These are phyloP conservation scores for Aelia acuminata DNA, from an alignment of 2,888 invertebrate genomes.

Conservation along the genomic window DNA sequence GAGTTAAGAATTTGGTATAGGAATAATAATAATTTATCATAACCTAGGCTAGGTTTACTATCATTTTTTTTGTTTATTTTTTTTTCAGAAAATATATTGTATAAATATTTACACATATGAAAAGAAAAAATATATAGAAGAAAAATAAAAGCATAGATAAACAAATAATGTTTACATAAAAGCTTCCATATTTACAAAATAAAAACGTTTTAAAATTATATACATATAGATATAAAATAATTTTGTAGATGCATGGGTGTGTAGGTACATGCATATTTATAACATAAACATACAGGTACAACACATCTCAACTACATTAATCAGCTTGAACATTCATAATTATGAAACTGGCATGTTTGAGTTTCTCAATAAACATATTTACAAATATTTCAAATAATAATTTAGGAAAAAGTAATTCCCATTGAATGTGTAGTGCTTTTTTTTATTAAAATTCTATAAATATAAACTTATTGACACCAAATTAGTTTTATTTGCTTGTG, in stretches of 20 bases:
- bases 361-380: conserved; percentile 44
- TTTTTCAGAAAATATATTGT: conserved; percentile 17
- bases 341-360: background rate
- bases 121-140: background rate
- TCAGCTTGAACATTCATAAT: background rate
- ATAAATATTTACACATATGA: background rate
- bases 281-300: background rate
- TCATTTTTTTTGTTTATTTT: background rate
- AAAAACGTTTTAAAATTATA: conserved; percentile 27
- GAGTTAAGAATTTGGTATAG: background rate
- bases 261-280: background rate
- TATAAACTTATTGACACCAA: conserved; percentile 25
- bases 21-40: too few species aligned
- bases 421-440: conserved; percentile 22
- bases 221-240: conserved; percentile 13
- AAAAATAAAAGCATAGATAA: background rate
- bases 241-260: background rate
- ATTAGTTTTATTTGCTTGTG: conserved; percentile 26
- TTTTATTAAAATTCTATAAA: conserved; percentile 32
- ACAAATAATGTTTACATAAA: background rate
- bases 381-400: conserved; percentile 24
- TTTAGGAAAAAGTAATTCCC: background rate
- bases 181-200: conserved; percentile 3
- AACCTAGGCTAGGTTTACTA: background rate
- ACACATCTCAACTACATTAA: background rate